Evolutionary conservation across 2,888 invertebrate species (phyloP), one percentile per base, ranked within the genome.

Genomic region (Conchocele bisecta): DNA sequence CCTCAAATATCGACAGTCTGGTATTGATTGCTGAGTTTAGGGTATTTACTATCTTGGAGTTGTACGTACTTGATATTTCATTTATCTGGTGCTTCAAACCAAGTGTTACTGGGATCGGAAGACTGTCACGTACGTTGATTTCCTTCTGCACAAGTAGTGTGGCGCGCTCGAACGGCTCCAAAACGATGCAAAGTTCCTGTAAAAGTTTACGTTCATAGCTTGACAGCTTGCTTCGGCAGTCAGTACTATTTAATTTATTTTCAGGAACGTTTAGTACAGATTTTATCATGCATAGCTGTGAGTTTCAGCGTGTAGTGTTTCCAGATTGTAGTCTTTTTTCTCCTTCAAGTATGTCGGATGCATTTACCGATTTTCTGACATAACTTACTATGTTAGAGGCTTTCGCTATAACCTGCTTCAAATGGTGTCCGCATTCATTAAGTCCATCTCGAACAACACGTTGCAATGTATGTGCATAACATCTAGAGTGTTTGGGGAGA

Each of bases 391-490:
- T 60, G 31, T 46, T 54, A 22, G 37, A 31, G 33, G 50, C 60
- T 41, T 68, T 68, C 15, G 60, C 13, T 9, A 68, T 60, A 24
- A 60, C 42, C 26, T 29, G 44, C 29, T 53, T 60, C n/a, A 67
- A 39, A 44, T 51, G 41, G 20, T 11, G 15, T 20, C 59, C n/a
- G 31, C 37, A 26, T 9, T 61, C 61, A 33, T 42, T 42, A 11
- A 72, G n/a, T 9, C 73, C 64, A 56, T 73, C 64, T 64, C 46
- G 63, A 1, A 68, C 64, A 11, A 63, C 59, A 22, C 54, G 24
- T 24, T 63, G 64, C 13, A 73, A n/a, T 9, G 67, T 68, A 46
- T 73, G 67, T 22, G 67, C 63, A 64, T 31, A 73, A 37, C 73
- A 73, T 3, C 28, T 3, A 24, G 20, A 15, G 13, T 61, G 51